A percentile compares a stretch with the other conserved stretches of the same genome.
These are phyloP conservation scores for Mesochorus sp. DNA, from an alignment of 2,888 invertebrate genomes.

Conservation along the genomic window DNA sequence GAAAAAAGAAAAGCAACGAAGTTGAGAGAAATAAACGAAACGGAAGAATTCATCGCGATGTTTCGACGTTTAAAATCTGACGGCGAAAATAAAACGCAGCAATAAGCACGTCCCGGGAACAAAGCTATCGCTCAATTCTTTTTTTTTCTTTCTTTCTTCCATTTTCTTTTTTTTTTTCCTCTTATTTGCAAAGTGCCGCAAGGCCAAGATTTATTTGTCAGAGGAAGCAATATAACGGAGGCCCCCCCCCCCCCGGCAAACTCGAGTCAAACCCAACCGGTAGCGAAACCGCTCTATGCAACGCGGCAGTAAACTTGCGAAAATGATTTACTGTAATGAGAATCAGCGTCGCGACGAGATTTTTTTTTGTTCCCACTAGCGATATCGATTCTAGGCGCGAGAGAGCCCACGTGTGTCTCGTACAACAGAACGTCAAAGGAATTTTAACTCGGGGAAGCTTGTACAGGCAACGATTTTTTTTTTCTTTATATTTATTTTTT, in stretches of 20 bases:
- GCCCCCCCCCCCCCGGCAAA: no score
- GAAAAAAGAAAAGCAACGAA: neutral
- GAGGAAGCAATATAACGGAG: conserved; percentile 69
- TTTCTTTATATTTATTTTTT: no score
- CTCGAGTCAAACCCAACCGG: conserved; percentile 37
- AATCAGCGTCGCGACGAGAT: conserved; percentile 66
- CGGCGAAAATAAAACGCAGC: neutral
- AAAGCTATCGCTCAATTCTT: conserved; percentile 63
- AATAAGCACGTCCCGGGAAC: conserved; percentile 28
- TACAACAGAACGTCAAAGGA: conserved; percentile 9
- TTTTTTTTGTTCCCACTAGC: conserved; percentile 26
- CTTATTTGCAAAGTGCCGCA: conserved; percentile 59
- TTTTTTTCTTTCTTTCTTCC: no score
- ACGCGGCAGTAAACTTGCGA: conserved; percentile 75
- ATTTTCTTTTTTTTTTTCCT: no score
- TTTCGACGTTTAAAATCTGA: neutral
- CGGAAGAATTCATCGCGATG: neutral
- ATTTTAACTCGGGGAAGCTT: conserved; percentile 14
- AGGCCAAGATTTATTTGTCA: conserved; percentile 71
- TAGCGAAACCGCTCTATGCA: conserved; percentile 41
- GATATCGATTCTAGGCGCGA: conserved; percentile 57
- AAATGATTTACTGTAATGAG: conserved; percentile 80
- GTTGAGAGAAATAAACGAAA: neutral
- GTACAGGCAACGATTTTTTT: no score
- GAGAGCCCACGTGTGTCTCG: conserved; percentile 10